Base-by-base conservation (phyloP, 2,888 invertebrate species). In the Uloborus plumipes region DNA sequence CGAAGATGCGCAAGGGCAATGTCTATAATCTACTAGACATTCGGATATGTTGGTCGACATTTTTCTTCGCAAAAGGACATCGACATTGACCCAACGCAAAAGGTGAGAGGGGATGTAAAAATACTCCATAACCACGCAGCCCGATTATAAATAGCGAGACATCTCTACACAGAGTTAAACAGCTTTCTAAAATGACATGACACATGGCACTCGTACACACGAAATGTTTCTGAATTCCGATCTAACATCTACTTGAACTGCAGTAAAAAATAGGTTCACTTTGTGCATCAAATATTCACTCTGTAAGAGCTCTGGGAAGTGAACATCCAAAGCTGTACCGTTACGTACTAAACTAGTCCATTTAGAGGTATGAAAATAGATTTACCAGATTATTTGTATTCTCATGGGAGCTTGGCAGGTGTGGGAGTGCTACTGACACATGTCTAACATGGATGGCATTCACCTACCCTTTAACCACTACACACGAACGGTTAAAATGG, bases 341-440 rank as follows among this genome's bases (percentile, higher is more conserved):
- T 78, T 70, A 79, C 71, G 47, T 65, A 65, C 83, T 79, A 74
- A 73, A 74, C 84, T 79, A 84, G 59, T 74, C 79, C 78, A 84
- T 77, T 75, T 70, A 79, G 78, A 84, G 84, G 74, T 84, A 84
- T 69, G 84, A 84, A 84, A 84, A 84, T 84, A 84, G 78, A 84
- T 71, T 74, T 71, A 78, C 78, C 65, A 83, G 67, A 67, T 78
- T 84, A 84, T 78, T 78, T 74, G 79, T 70, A 65, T 69, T 64
- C 77, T 72, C 64, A 76, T 66, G 84, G 84, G 77, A 83, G 73
- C 73, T 83, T 83, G 83, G 84, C 84, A 84, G 83, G 83, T 66
- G 83, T 83, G 78, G 79, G 79, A 78, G 84, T 78, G 84, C 78
- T 79, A 84, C 78, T 78, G 51, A 82, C 71, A 74, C 67, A 70